Evolutionary conservation across 2,888 invertebrate species (phyloP), one percentile per base, ranked within the genome.

Genomic region (Hypercompe scribonia): DNA sequence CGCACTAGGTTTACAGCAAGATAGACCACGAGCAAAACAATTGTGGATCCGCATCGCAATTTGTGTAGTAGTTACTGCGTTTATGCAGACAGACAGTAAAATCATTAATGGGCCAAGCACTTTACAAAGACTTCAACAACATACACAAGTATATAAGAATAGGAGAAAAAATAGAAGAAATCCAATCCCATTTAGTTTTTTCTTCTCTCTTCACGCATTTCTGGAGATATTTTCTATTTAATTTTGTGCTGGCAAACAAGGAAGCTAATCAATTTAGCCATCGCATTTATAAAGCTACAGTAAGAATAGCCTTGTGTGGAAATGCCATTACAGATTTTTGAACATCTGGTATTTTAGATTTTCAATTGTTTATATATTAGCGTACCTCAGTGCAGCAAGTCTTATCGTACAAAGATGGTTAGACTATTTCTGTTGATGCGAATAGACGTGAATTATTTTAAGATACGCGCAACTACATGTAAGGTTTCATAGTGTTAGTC

Each of bases 401-500:
- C 50, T 24, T 50, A 50, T 24, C 21, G 50, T 50, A 24, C 24
- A 50, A 50, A 50, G 50, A 15, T 21, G 15, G 7, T n/a, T 63
- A 63, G 31, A 39, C 46, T 21, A 24, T 50, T 54, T n/a, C 0
- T 11, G n/a, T n/a, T 54, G 54, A 54, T n/a, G n/a, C 4, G 15
- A 61, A 31, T 58, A 58, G 28, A 31, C 2, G 28, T 61, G 4
- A 31, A 61, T 61, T 28, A n/a, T 61, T 31, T 31, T 31, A 31
- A n/a, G 15, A 31, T 31, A 61, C 31, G 28, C 58, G 28, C 4
- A 61, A 8, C 31, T 58, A n/a, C 58, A n/a, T 54, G 7, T 67
- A 66, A 24, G 61, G 66, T 61, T 66, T 66, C 42, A 42, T 31
- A 58, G 61, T n/a, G n/a, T 39, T 31, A 36, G 24, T 28, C n/a